Evolutionary conservation across 2,888 invertebrate species (phyloP), one percentile per base, ranked within the genome.

Genomic region (Ptychoptera albimana): DNA sequence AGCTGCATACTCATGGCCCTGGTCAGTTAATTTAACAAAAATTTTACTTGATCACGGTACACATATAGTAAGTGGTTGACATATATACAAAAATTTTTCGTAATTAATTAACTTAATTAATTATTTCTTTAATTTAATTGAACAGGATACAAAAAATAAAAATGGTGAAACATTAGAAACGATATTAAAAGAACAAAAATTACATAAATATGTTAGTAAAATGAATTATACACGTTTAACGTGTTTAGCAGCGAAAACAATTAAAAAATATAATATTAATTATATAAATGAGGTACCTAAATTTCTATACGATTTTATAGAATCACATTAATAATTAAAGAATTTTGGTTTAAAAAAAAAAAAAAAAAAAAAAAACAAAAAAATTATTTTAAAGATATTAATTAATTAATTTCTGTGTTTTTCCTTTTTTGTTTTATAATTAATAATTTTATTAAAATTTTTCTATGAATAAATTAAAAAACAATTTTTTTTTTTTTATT

Each of bases 191-290:
- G 71, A 72, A 43, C 80, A 79, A 56, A 68, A 67, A 50, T 68
- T 79, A 44, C 71, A 74, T 50, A 68, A 79, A 53, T 70, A 82
- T 50, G 75, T 85, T 38, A 84, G 84, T 65, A 81, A 82, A 8
- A 69, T 87, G 40, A 76, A 77, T 50, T 83, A 83, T 63, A 81
- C 83, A 39, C 77, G 79, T 47, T 74, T 94, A 52, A 79, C 83
- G 57, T 94, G 93, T 62, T 73, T 89, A 47, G 86, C 92, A 11
- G 89, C 93, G 10, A 73, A 81, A 51, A 79, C 79, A 5, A 80
- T 94, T 45, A 77, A 76, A 59, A 74, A 76, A 61, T 76, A 79
- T 61, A 68, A 71, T 52, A 74, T 81, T 46, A 75, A 76, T 1
- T 81, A 79, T 61, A 67, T 69, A 45, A 70, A 71, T 45, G 61